Base-by-base conservation (phyloP, 2,888 invertebrate genomes). In the Caenorhabditis sp. region DNA sequence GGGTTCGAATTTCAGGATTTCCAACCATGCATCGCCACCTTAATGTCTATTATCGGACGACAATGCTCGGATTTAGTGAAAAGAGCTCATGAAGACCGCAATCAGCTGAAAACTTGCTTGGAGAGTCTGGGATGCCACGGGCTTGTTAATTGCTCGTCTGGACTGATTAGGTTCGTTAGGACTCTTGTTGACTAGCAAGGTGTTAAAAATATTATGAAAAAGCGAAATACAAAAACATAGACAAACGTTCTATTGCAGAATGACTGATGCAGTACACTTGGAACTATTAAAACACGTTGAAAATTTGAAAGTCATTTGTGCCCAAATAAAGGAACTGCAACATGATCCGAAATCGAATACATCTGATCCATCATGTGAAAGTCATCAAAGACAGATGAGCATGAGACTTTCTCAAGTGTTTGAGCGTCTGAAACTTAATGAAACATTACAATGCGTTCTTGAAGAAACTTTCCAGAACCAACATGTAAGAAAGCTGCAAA, bases 111-210 rank as follows among this genome's bases (percentile, higher is more conserved):
- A 51, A 79, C 88, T 18, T 92, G 92, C 80, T 71, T 92, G 35
- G 89, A 92, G 60, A 90, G 90, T 71, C 88, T 92, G 22, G 92
- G 92, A 22, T 88, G 91, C 22, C 92, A 92, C 77, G 92, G 92
- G 22, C 85, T 92, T 6, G 92, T 92, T n/a, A 92, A 92, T 71
- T 91, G 89, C 65, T 86, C 86, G 11, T 82, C 83, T 6, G 88
- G 88, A 37, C 72, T 87, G 13, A 88, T 88, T 37, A 69, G 85
- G 88, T 85, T 61, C 15, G 64, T 77, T 22, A 22, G 22, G 32
- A 6, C 9, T 32, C n/a, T n/a, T n/a, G n/a, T n/a, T n/a, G n/a
- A n/a, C n/a, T n/a, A n/a, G n/a, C 32, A 32, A 9, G 9, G 32
- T 32, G n/a, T 22, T n/a, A 20, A 32, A n/a, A n/a, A n/a, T n/a